Base-by-base conservation (phyloP, 2,113 vertebrate genomes). In the Pachypanchax playfairii region DNA sequence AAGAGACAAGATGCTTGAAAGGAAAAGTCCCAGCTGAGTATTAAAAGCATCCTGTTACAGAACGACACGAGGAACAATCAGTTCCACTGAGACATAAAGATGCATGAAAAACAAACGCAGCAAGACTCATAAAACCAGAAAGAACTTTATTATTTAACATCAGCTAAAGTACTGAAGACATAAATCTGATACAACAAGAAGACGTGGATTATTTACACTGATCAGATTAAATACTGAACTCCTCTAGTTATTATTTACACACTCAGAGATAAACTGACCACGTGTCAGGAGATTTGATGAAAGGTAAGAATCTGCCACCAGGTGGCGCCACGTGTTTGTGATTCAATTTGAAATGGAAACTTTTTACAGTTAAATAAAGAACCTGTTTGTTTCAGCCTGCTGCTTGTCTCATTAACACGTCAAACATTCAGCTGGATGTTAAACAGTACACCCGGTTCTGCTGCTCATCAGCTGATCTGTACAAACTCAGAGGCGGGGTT, bases 351-450 rank as follows among this genome's bases (percentile, higher is more conserved):
- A 42, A 4, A 41, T n/a, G 14, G 12, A 41, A 15, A 3, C n/a
- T n/a, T n/a, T n/a, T n/a, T n/a, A 41, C 3, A 18, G 3, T 10
- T 14, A 1, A 14, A 43, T 5, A 18, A n/a, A 41, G 2, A n/a
- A 39, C 6, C 7, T 43, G 14, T 43, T 11, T 42, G 4, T 18
- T 42, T 2, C 15, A 2, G 13, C 15, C 15, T 1, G 38, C n/a
- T 5, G 7, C 5, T n/a, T 1, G 15, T 6, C 15, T 33, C 36
- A 9, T 9, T n/a, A 2, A 6, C 6, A 42, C 6, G 31, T 7
- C 18, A 39, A 39, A n/a, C n/a, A n/a, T n/a, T n/a, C n/a, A 74
- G 41, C 83, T 79, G 89, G 70, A 83, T 80, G 77, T 87, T 82
- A 78, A n/a, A 88, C n/a, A n/a, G n/a, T n/a, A n/a, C n/a, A n/a